Percentiles rank a stretch among this genome's conserved stretches.
Evolutionary conservation across 2,113 vertebrate genomes (phyloP).

Genomic region (Sorex fumeus): DNA sequence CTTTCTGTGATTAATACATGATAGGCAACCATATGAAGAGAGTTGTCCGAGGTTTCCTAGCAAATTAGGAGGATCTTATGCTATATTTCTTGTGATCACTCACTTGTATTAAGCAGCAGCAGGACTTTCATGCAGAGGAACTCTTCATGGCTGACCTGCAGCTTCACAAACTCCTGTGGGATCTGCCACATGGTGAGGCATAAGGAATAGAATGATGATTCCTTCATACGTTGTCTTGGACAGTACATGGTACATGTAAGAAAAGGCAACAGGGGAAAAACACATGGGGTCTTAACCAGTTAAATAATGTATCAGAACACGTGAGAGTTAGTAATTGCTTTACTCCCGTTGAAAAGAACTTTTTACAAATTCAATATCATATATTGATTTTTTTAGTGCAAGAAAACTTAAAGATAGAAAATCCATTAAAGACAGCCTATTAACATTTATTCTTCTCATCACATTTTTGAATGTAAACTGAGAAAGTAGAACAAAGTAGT

Average conservation of each 20-base stretch:
- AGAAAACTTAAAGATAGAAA: conserved; percentile 46
- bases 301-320: background rate
- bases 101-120: conserved; percentile 97
- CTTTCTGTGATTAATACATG: conserved; percentile 1
- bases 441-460: conserved; percentile 12
- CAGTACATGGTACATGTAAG: conserved; percentile 70
- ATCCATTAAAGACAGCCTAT: background rate
- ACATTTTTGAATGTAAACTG: conserved; percentile 5
- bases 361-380: background rate
- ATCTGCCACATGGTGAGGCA: conserved; percentile 98
- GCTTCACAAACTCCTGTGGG: conserved; percentile 96
- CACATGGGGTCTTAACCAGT: conserved; percentile 10
- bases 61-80: conserved; percentile 24
- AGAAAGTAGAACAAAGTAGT: background rate
- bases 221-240: conserved; percentile 96
- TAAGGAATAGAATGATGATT: conserved; percentile 96
- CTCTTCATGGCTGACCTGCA: conserved; percentile 96
- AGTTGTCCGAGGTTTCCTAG: background rate
- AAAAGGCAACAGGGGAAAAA: background rate
- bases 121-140: conserved; percentile 99
- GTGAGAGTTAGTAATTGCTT: background rate
- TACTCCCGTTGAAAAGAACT: background rate
- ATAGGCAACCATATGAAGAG: background rate
- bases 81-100: conserved; percentile 72
- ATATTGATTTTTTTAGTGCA: conserved; percentile 15